Evolutionary conservation across 1,140 invertebrate genomes (phyloP), one percentile per base, ranked within the genome.

Genomic region (Dendrolimus kikuchii): DNA sequence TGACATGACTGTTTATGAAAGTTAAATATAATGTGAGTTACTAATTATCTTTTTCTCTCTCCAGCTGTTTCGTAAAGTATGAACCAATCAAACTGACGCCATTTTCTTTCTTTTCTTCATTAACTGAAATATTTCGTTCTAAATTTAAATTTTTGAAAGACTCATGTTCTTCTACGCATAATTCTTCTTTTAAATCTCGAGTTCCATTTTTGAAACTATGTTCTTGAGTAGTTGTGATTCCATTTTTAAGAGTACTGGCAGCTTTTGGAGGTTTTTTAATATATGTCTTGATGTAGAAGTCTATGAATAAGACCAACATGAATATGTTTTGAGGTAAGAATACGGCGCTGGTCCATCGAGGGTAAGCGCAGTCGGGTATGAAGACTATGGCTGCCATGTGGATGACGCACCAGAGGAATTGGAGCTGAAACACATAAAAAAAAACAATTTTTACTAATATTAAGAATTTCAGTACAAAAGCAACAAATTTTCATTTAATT

Each of bases 201-300:
- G 23, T 5, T 37, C 7, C 44, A 10, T 46, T 46, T 7, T 5
- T 46, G 7, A n/a, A 6, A 44, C 40, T 45, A 41, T 59, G 53
- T 45, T 42, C 53, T 44, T 53, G 43, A 7, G 4, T n/a, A 44
- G 40, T 46, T 4, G 44, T 56, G 38, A 7, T 2, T 36, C 41
- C 49, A 37, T 66, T 64, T 63, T 40, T 7, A 37, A 41, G n/a
- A 7, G 43, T 10, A 38, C 23, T 46, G 49, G 46, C 49, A 7
- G 45, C 42, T 51, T 77, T 80, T 4, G 81, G 23, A 23, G 23
- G 81, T 63, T 89, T 89, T 48, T 82, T 89, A 0, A 90, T 67
- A 70, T 98, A 98, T 0, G 92, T 88, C 71, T 94, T 92, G 52
- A 92, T 91, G 70, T 98, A 98, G 87, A 98, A 98, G 53, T 97